phyloP scores from a whole-genome alignment of 2,797 vertebrate species.

The Sebastes hubbsi region DNA sequence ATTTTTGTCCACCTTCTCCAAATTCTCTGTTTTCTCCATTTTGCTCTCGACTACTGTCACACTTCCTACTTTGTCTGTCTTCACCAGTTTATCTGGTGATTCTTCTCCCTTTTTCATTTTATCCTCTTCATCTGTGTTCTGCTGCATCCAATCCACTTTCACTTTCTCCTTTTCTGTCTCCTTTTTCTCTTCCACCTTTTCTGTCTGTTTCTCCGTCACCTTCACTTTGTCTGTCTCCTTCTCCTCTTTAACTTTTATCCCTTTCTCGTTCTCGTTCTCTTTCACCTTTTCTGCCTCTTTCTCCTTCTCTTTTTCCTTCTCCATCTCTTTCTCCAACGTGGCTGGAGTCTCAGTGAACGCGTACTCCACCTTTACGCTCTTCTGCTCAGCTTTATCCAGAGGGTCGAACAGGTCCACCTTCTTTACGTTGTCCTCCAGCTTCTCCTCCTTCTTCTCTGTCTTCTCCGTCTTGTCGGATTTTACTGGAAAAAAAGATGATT shows the following conservation, averaged over 20 bases:
- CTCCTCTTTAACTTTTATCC: neutral
- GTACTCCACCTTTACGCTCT: conserved; percentile 62
- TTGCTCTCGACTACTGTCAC: conserved; percentile 14
- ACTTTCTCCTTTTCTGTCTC: conserved; percentile 6
- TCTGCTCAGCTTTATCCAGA: conserved; percentile 49
- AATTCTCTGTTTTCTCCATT: conserved; percentile 33
- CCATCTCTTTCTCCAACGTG: conserved; percentile 45
- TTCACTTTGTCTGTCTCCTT: conserved; percentile 24
- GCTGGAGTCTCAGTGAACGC: conserved; percentile 31
- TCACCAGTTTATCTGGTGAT: conserved; percentile 13
- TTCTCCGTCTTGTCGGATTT: conserved; percentile 67
- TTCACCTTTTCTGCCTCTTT: neutral
- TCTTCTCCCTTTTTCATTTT: conserved; percentile 29
- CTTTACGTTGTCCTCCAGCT: conserved; percentile 40
- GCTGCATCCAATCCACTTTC: conserved; percentile 10
- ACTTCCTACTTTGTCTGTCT: conserved; percentile 28
- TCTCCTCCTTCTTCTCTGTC: neutral
- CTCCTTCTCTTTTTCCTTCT: conserved; percentile 10
- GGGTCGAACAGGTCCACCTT: conserved; percentile 39
- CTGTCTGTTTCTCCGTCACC: neutral
- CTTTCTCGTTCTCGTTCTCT: neutral
- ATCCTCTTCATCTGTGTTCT: conserved; percentile 35
- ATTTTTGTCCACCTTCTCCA: conserved; percentile 20
- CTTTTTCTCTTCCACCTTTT: conserved; percentile 7
- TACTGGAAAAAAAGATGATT: conserved; percentile 34